Percentiles rank a stretch among this genome's conserved stretches.
These are phyloP conservation scores for Elaeidobius kamerunicus DNA, from an alignment of 2,888 invertebrate species.

Conservation along the genomic window DNA sequence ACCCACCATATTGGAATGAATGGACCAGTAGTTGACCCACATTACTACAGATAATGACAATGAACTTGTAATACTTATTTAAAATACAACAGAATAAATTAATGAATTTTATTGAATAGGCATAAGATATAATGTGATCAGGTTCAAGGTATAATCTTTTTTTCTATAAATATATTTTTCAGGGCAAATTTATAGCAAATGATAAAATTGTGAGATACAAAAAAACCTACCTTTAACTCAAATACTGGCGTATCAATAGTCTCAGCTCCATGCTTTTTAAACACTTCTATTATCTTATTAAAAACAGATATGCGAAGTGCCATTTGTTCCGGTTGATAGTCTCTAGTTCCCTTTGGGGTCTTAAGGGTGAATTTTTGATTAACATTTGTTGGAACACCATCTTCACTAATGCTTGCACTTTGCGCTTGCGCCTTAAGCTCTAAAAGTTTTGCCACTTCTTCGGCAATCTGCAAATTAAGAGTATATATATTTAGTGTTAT, in stretches of 20 bases:
- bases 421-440: conserved; percentile 68
- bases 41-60: no score
- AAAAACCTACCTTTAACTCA: conserved; percentile 83
- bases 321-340: conserved; percentile 95
- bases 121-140: no score
- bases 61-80: no score
- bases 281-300: conserved; percentile 81
- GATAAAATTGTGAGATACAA: neutral
- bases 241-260: conserved; percentile 98
- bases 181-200: neutral
- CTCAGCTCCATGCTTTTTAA: conserved; percentile 96
- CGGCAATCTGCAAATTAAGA: conserved; percentile 66
- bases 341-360: conserved; percentile 91
- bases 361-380: conserved; percentile 79
- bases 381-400: conserved; percentile 47
- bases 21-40: no score
- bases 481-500: neutral
- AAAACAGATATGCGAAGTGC: conserved; percentile 82
- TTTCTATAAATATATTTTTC: neutral
- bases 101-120: no score
- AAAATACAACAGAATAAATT: no score
- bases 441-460: conserved; percentile 78
- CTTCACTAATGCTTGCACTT: conserved; percentile 52
- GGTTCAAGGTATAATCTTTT: no score
- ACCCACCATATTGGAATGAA: no score